Evolutionary conservation across 1,140 invertebrate species (phyloP), one percentile per base, ranked within the genome.

Genomic region (Ditylenchus dipsaci): DNA sequence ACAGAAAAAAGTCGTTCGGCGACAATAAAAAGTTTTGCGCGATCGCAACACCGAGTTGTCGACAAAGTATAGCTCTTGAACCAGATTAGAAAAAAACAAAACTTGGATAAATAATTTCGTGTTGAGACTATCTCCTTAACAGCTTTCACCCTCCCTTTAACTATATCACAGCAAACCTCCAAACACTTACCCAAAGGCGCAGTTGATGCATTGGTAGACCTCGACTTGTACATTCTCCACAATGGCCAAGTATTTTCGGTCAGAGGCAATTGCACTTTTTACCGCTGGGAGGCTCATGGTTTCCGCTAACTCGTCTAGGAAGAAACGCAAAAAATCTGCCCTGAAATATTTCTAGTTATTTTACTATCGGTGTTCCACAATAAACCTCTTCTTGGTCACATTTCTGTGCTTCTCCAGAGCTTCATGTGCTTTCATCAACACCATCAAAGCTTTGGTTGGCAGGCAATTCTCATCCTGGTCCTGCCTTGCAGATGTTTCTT

Each of bases 351-450:
- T 7, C n/a, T 26, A 29, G 3, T 63, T 1, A 68, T 38, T 30
- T 33, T 1, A 15, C 15, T n/a, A 68, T 15, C 13, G 27, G 38
- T 58, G 3, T 1, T 63, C 42, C n/a, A 57, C n/a, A 15, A 21
- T 7, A 29, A 8, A 69, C 67, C 69, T 69, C 68, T 27, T 69
- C 57, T 19, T 38, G 30, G 68, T 69, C 21, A 30, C 68, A 69
- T 11, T 33, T 53, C 17, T 72, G 49, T 17, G 23, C 26, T 42
- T 72, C 30, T 9, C 68, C 19, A 69, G 45, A 13, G 57, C 53
- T 56, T 69, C 68, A 21, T 69, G 68, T 9, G 26, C 68, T 17
- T 72, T 58, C 11, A 26, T 57, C 47, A 69, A 73, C 26, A 69
- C 67, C 45, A 63, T 62, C n/a, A 71, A 27, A 49, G 68, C 45